Percentiles rank a stretch among this genome's conserved stretches.
phyloP scores from a whole-genome alignment of 2,888 invertebrate species.

The Gastracanthus pulcherrimus region DNA sequence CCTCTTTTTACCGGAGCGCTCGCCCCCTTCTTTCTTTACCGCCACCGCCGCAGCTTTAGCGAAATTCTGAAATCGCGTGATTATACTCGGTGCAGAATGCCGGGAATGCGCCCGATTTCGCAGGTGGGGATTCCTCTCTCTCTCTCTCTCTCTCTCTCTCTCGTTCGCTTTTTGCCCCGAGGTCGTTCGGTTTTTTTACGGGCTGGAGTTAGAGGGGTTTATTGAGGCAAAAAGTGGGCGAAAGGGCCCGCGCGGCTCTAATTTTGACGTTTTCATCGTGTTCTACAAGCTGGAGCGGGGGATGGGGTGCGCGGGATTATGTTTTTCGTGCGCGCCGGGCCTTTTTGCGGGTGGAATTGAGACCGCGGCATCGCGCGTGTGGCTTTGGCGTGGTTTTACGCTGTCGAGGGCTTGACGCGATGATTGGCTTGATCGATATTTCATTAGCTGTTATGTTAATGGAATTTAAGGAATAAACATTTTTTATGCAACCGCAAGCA shows the following conservation, averaged over 20 bases:
- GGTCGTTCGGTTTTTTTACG: not conserved
- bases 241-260: slow-evolving; percentile 25
- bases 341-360: too few species aligned
- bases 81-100: slow-evolving; percentile 16
- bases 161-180: not conserved
- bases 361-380: too few species aligned
- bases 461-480: too few species aligned
- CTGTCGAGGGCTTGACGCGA: too few species aligned
- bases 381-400: too few species aligned
- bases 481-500: too few species aligned
- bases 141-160: not conserved
- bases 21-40: not conserved
- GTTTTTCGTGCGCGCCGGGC: too few species aligned
- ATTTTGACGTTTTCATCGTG: slow-evolving; percentile 37
- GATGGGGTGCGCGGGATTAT: too few species aligned
- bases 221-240: too few species aligned
- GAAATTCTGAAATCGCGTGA: slow-evolving; percentile 37
- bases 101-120: slow-evolving; percentile 20
- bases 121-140: not conserved
- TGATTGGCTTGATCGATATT: too few species aligned
- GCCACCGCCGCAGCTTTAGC: not conserved
- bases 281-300: not conserved
- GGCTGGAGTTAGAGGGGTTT: too few species aligned
- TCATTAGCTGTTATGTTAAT: too few species aligned
- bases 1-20: not conserved